Conservation (phyloP, 2,113 vertebrate genomes). For the Plecotus auritus region DNA sequence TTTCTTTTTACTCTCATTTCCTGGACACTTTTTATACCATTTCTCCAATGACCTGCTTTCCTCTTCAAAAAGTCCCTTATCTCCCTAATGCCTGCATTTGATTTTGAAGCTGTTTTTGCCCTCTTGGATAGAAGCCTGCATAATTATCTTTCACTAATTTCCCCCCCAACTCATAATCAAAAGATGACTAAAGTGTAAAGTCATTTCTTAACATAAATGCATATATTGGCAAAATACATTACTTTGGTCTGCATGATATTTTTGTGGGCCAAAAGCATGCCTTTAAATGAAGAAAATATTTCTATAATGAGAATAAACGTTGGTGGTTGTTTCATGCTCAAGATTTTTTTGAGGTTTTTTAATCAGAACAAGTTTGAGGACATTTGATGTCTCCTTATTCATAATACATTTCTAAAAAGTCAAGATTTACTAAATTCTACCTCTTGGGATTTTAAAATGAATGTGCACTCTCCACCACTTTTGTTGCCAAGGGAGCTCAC, state of each 20-base stretch:
- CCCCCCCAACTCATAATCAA: background rate
- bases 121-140: background rate
- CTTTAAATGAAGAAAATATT: constrained; percentile 41
- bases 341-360: constrained; percentile 56
- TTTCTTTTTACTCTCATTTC: background rate
- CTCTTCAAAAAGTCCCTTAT: background rate
- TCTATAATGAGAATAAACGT: constrained; percentile 29
- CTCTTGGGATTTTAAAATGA: constrained; percentile 66
- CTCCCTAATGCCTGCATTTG: background rate
- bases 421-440: constrained; percentile 66
- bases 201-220: background rate
- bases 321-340: background rate
- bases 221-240: background rate
- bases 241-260: background rate
- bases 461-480: constrained; percentile 40
- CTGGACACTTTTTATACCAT: background rate
- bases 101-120: background rate
- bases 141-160: constrained; percentile 37
- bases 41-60: background rate
- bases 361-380: constrained; percentile 44
- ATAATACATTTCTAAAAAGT: constrained; percentile 51
- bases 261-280: constrained; percentile 1
- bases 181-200: background rate
- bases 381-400: constrained; percentile 40
- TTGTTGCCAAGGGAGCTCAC: constrained; percentile 67